These are phyloP conservation scores for Oxyscelio sp. DNA, from an alignment of 2,888 invertebrate species.

Conservation along the genomic window DNA sequence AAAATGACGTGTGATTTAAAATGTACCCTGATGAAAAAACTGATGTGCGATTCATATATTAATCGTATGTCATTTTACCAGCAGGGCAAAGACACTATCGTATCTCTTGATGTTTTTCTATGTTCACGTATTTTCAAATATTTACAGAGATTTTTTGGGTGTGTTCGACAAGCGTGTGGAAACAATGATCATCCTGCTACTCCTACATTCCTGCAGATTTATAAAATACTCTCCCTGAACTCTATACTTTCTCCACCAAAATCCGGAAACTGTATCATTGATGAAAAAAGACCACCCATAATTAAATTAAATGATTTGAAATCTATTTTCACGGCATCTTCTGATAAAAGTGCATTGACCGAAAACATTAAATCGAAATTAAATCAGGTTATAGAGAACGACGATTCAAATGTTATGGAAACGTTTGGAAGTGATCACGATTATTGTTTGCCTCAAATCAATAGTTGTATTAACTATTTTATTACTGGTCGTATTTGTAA, in stretches of 20 bases:
- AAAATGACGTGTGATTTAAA: too few species aligned
- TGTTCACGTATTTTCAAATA: neutral
- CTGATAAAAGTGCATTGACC: neutral
- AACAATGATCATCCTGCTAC: slow-evolving; percentile 13
- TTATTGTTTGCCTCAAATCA: neutral
- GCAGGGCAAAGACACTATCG: too few species aligned
- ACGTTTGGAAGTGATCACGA: neutral
- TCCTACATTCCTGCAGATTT: neutral
- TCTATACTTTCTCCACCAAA: slow-evolving; percentile 15
- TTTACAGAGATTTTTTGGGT: slow-evolving; percentile 13
- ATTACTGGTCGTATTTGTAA: slow-evolving; percentile 10
- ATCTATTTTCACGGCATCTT: neutral
- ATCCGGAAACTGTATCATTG: slow-evolving; percentile 12
- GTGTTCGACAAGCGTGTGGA: slow-evolving; percentile 1
- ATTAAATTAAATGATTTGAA: neutral
- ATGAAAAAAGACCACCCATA: neutral
- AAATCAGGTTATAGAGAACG: neutral
- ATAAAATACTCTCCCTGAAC: slow-evolving; percentile 15
- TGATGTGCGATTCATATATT: too few species aligned
- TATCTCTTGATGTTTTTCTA: too few species aligned
- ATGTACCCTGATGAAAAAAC: too few species aligned
- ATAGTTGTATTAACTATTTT: neutral
- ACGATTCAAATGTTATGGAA: slow-evolving; percentile 1
- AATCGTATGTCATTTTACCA: too few species aligned
- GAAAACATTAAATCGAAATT: slow-evolving; percentile 6